Conservation (phyloP, 2,113 vertebrate species). For the Meleagris gallopavo region DNA sequence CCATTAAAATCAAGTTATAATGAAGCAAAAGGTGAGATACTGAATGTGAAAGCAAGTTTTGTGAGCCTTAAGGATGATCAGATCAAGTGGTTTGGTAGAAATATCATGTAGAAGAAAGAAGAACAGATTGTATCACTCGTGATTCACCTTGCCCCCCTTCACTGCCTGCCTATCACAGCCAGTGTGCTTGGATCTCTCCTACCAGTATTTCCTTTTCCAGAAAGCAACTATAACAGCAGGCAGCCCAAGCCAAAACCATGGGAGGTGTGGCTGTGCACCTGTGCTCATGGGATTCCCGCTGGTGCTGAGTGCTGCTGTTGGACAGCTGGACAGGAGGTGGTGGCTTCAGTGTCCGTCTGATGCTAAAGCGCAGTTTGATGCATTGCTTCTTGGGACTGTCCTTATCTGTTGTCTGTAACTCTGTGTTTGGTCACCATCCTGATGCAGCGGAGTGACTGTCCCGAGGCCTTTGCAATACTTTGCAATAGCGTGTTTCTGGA, state of each 20-base stretch:
- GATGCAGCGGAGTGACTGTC: neutral
- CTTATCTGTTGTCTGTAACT: neutral
- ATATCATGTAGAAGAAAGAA: neutral
- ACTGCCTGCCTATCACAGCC: neutral
- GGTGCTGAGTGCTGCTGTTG: neutral
- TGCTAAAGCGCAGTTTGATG: neutral
- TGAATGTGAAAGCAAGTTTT: neutral
- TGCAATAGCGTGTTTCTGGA: neutral
- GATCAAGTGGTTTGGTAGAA: neutral
- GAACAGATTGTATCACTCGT: neutral
- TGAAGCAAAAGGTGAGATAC: neutral
- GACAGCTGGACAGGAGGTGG: neutral
- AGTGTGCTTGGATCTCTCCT: neutral
- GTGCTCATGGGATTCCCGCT: neutral
- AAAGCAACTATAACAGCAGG: neutral
- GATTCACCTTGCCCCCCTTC: neutral
- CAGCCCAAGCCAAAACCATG: neutral
- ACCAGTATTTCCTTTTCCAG: neutral
- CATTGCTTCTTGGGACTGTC: neutral
- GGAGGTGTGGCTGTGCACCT: fast-evolving
- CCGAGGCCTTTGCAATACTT: neutral
- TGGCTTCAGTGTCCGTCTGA: fast-evolving
- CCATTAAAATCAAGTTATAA: neutral
- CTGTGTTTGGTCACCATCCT: neutral
- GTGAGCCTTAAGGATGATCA: neutral